These are phyloP conservation scores for Ailuropoda melanoleuca DNA, from an alignment of 2,113 vertebrate genomes.

Conservation along the genomic window DNA sequence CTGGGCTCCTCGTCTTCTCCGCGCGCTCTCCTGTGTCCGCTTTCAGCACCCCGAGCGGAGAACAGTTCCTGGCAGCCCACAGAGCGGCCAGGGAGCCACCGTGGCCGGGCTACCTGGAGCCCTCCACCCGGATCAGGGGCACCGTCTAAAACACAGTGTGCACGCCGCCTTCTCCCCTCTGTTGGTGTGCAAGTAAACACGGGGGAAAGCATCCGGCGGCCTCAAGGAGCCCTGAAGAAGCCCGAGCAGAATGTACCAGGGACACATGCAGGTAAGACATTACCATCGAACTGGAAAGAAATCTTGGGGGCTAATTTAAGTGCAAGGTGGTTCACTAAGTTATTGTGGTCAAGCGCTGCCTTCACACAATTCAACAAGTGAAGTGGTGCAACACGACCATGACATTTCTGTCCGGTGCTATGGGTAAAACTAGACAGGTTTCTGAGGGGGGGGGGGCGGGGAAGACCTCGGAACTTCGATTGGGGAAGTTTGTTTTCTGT, in stretches of 20 bases:
- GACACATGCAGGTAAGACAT: constrained; percentile 89
- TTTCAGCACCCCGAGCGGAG: constrained; percentile 78
- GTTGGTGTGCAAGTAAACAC: background rate
- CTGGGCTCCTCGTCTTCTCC: background rate
- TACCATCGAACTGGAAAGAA: background rate
- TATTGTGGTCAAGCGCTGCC: constrained; percentile 55
- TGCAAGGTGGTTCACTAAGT: constrained; percentile 21
- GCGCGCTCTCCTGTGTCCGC: constrained; percentile 54
- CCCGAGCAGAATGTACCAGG: constrained; percentile 88
- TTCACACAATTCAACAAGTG: constrained; percentile 84
- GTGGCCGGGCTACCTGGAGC: background rate
- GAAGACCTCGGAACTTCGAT: constrained; percentile 77
- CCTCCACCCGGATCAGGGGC: background rate
- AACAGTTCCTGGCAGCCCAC: constrained; percentile 76
- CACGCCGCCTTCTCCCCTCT: background rate
- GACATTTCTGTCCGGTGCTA: background rate
- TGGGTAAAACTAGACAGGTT: background rate
- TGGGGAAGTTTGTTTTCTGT: constrained; percentile 74
- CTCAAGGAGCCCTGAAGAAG: constrained; percentile 71
- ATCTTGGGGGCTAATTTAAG: background rate
- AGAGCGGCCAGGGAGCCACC: background rate
- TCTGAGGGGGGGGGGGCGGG: background rate
- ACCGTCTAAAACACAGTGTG: background rate
- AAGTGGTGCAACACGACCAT: constrained; percentile 44
- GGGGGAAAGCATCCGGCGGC: constrained; percentile 51